phyloP scores from a whole-genome alignment of 2,797 vertebrate species.

The Pogoniulus pusillus region DNA sequence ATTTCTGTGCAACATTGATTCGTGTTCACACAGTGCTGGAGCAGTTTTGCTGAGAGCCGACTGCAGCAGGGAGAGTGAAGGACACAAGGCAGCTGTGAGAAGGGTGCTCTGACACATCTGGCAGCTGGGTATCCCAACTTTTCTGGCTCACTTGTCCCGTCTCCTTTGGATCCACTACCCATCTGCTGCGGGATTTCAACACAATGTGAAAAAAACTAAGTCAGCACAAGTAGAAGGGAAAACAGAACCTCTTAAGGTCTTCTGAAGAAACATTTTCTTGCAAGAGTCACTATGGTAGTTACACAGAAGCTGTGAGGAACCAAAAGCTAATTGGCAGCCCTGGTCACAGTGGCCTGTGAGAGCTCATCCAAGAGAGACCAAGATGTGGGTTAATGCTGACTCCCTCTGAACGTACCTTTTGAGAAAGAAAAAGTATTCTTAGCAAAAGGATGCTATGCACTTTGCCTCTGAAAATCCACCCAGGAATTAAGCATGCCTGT shows the following conservation, averaged over 20 bases:
- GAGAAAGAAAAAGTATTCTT: background rate
- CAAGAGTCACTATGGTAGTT: background rate
- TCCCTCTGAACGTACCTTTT: background rate
- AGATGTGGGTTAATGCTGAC: background rate
- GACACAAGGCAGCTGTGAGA: slow-evolving; percentile 61
- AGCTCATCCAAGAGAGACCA: background rate
- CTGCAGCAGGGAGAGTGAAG: slow-evolving; percentile 73
- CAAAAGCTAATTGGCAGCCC: background rate
- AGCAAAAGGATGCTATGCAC: background rate
- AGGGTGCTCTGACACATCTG: slow-evolving; percentile 61
- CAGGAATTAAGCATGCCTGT: background rate
- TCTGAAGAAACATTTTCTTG: background rate
- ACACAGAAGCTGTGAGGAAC: background rate
- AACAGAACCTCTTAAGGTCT: background rate
- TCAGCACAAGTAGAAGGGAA: background rate
- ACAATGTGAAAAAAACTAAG: slow-evolving; percentile 58
- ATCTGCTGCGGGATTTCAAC: slow-evolving; percentile 67
- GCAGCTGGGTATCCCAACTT: slow-evolving; percentile 76
- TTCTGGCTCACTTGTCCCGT: slow-evolving; percentile 75
- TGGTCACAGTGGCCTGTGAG: fast-evolving
- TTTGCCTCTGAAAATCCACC: background rate
- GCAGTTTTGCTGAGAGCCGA: slow-evolving; percentile 78
- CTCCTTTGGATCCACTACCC: slow-evolving; percentile 71
- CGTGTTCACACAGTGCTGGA: slow-evolving; percentile 45
- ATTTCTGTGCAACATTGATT: slow-evolving; percentile 70